phyloP scores from a whole-genome alignment of 2,888 invertebrate species.

The Axea sp. region DNA sequence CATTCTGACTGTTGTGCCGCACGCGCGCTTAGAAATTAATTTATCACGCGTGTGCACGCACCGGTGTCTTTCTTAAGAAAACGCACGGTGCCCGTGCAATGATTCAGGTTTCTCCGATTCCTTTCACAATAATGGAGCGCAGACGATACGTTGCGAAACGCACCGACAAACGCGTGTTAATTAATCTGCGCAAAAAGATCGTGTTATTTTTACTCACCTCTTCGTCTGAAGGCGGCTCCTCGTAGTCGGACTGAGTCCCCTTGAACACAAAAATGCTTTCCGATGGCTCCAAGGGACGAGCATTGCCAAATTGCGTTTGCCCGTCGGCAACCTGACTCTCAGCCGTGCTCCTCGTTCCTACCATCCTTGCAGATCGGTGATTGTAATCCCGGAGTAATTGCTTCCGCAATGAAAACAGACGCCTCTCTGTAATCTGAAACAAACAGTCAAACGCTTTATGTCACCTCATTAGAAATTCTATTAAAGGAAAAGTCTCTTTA shows the following conservation, averaged over 20 bases:
- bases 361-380: conserved; percentile 65
- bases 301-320: conserved; percentile 77
- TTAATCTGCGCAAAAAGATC: conserved; percentile 14
- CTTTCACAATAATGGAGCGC: conserved; percentile 13
- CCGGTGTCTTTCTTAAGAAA: not conserved
- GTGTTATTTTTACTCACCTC: conserved; percentile 69
- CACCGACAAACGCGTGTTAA: conserved; percentile 8
- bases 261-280: conserved; percentile 78
- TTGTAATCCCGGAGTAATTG: conserved; percentile 53
- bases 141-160: not conserved
- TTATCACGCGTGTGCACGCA: no score
- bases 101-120: conserved; percentile 11
- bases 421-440: conserved; percentile 40
- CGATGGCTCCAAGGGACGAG: conserved; percentile 72
- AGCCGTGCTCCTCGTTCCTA: conserved; percentile 66
- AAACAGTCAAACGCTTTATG: conserved; percentile 47
- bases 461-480: conserved; percentile 51
- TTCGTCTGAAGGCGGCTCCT: conserved; percentile 74
- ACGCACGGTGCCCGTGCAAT: not conserved
- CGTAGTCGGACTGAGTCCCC: conserved; percentile 75
- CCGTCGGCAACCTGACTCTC: conserved; percentile 63
- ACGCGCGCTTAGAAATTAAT: no score
- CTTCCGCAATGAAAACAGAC: conserved; percentile 50
- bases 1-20: no score
- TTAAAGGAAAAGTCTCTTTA: conserved; percentile 35